phyloP scores from a whole-genome alignment of 2,113 vertebrate genomes.

The Cinclus cinclus region DNA sequence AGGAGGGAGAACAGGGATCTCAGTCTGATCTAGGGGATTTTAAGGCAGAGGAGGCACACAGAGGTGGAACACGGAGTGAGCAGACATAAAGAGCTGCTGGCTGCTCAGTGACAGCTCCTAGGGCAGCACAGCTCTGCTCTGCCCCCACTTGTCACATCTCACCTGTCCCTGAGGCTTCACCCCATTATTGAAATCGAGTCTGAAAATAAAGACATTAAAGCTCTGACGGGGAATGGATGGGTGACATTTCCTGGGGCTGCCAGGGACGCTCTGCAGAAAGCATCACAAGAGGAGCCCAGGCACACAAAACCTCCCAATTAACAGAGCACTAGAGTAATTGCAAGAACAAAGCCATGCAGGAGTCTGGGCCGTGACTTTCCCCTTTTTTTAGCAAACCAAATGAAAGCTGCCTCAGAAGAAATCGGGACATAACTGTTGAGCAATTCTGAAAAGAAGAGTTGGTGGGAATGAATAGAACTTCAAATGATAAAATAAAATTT shows the following conservation, averaged over 20 bases:
- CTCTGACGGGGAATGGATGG: neutral
- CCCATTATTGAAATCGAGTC: neutral
- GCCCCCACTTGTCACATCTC: neutral
- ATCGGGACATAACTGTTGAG: fast-evolving
- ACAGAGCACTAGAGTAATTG: neutral
- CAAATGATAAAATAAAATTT: neutral
- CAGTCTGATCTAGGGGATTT: fast-evolving
- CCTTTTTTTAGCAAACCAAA: neutral
- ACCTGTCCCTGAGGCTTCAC: neutral
- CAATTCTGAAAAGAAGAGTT: neutral
- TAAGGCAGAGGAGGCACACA: too few species aligned
- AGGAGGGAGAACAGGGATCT: neutral
- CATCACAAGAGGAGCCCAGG: neutral
- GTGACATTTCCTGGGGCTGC: neutral
- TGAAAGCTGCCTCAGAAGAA: neutral
- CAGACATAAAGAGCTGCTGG: neutral
- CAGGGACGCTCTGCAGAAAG: neutral
- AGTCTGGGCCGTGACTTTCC: neutral
- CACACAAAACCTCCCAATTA: neutral
- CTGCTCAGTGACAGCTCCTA: neutral
- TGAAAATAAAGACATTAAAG: neutral
- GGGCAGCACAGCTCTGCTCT: neutral
- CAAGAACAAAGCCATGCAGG: neutral
- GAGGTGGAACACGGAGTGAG: fast-evolving
- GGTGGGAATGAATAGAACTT: neutral